Conservation (phyloP, 2,797 vertebrate genomes). For the Molossus molossus region DNA sequence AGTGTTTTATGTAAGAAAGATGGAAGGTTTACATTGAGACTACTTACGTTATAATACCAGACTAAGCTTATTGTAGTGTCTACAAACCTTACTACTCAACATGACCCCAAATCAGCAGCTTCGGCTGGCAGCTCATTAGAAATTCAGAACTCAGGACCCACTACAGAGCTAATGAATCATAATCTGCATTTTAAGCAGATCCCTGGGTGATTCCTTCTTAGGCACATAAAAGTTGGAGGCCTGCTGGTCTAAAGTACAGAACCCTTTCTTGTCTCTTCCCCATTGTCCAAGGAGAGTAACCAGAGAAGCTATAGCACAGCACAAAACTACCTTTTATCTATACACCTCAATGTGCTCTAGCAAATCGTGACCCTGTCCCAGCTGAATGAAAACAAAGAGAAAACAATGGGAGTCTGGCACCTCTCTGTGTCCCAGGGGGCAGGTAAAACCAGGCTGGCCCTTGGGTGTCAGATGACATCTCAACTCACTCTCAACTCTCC, state of each 20-base stretch:
- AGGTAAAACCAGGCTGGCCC: not conserved
- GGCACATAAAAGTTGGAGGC: not conserved
- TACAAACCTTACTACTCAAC: not conserved
- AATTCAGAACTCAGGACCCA: not conserved
- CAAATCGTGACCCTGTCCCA: not conserved
- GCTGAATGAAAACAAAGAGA: not conserved
- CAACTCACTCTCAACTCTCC: not conserved
- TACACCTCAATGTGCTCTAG: not conserved
- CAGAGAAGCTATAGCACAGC: not conserved
- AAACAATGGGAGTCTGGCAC: not conserved
- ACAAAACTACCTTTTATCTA: not conserved
- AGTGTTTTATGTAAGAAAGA: not conserved
- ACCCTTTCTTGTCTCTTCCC: not conserved
- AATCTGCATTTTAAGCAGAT: not conserved
- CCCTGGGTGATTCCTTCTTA: not conserved
- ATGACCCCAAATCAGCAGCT: not conserved
- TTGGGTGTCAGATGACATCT: not conserved
- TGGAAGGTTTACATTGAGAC: not conserved
- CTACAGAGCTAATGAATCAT: not conserved
- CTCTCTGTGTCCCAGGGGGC: not conserved
- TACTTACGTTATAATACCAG: not conserved
- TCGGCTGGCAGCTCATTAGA: constrained; percentile 22
- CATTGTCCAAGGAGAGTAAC: not conserved
- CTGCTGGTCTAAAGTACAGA: not conserved
- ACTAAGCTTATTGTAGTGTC: not conserved